Evolutionary conservation across 2,113 vertebrate species (phyloP).

Genomic region (Dermatemys mawii): DNA sequence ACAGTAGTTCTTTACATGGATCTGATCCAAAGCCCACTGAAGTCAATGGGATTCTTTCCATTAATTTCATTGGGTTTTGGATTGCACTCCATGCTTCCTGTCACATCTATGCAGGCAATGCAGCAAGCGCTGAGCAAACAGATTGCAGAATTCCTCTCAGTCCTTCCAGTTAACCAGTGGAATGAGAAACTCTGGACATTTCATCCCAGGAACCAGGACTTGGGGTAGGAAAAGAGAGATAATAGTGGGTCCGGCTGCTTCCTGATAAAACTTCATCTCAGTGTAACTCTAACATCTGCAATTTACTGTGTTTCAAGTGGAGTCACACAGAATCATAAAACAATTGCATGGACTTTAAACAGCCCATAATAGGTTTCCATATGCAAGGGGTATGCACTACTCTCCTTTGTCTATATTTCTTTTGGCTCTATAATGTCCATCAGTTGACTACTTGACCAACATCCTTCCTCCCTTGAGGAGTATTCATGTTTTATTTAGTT

Average conservation of each 20-base stretch:
- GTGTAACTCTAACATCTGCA: not conserved
- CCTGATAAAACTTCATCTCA: not conserved
- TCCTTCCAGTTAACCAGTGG: not conserved
- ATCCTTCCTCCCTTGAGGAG: not conserved
- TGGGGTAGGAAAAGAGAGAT: fast-evolving
- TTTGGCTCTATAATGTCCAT: not conserved
- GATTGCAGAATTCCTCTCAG: slow-evolving; percentile 29
- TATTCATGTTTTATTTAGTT: not conserved
- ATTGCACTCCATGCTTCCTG: slow-evolving; percentile 38
- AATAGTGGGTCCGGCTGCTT: not conserved
- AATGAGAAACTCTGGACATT: not conserved
- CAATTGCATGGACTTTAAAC: not conserved
- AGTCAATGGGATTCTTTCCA: not conserved
- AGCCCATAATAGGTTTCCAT: not conserved
- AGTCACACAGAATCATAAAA: not conserved
- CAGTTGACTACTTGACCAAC: not conserved
- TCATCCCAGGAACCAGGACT: not conserved
- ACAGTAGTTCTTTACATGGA: slow-evolving; percentile 61
- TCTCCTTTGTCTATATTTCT: not conserved
- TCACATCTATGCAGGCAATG: slow-evolving; percentile 26
- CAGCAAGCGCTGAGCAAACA: slow-evolving; percentile 41
- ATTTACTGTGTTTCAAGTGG: not conserved
- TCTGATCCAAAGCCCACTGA: slow-evolving; percentile 28
- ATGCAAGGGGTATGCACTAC: not conserved
- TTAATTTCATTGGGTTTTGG: slow-evolving; percentile 45